phyloP scores from a whole-genome alignment of 2,888 invertebrate species.

The Drosophila anomalipes region DNA sequence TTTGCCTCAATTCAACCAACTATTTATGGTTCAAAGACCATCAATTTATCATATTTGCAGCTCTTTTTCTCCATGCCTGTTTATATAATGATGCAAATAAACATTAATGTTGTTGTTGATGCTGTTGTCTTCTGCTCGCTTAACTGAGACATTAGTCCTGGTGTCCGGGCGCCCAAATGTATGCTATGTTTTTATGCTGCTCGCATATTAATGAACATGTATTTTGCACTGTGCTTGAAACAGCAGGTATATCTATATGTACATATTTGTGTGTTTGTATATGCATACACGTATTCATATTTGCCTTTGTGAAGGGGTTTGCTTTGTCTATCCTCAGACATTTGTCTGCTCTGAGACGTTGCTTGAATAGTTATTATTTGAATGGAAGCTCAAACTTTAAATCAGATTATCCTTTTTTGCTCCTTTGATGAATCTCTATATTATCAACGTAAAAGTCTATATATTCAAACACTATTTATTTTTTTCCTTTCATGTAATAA shows the following conservation, averaged over 20 bases:
- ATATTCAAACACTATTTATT: not conserved
- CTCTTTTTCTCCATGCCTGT: slow-evolving; percentile 25
- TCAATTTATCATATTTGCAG: slow-evolving; percentile 66
- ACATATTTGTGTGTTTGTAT: not conserved
- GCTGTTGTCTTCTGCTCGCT: slow-evolving; percentile 1
- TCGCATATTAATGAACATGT: slow-evolving; percentile 62
- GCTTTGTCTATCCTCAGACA: not conserved
- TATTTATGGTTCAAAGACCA: slow-evolving; percentile 51
- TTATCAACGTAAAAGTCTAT: not conserved
- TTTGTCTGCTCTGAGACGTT: not conserved
- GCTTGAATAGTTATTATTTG: not conserved
- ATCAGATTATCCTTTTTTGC: not conserved
- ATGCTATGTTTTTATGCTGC: slow-evolving; percentile 21
- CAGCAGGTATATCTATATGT: not conserved
- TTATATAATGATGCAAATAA: slow-evolving; percentile 68
- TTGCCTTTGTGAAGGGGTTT: not conserved
- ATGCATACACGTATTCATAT: not conserved
- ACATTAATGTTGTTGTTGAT: slow-evolving; percentile 42
- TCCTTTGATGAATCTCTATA: not conserved
- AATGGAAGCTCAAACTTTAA: not conserved
- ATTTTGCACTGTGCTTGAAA: slow-evolving; percentile 4
- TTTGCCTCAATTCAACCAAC: slow-evolving; percentile 11
- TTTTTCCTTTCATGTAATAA: not conserved
- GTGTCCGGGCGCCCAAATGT: slow-evolving; percentile 14
- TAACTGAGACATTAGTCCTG: slow-evolving; percentile 13